Conservation (phyloP, 2,888 invertebrate genomes). For the Pediacus dermestoides region DNA sequence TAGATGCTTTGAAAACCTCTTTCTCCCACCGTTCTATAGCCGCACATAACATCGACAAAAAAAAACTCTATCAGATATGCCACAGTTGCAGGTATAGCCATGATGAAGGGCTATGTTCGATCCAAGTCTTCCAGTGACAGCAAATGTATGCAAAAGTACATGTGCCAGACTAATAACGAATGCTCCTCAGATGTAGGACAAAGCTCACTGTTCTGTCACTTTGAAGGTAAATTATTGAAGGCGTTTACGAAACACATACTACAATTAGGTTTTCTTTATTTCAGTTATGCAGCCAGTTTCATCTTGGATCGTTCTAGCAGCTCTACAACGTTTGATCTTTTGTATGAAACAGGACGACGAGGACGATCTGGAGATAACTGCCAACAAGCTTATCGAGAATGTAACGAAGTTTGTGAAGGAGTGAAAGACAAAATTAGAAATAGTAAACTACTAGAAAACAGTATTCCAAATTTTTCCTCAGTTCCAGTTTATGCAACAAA, state of each 20-base stretch:
- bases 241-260: not conserved
- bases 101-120: slow-evolving; percentile 85
- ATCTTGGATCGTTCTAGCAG: slow-evolving; percentile 71
- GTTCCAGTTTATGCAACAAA: not conserved
- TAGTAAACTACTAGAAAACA: not conserved
- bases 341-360: slow-evolving; percentile 81
- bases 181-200: slow-evolving; percentile 77
- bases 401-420: slow-evolving; percentile 72
- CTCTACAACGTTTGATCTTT: slow-evolving; percentile 69
- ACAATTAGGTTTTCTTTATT: slow-evolving; percentile 24
- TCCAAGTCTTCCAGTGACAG: slow-evolving; percentile 75
- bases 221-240: slow-evolving; percentile 50
- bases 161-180: slow-evolving; percentile 87
- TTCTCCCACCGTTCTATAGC: slow-evolving; percentile 86
- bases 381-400: slow-evolving; percentile 77
- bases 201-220: slow-evolving; percentile 82
- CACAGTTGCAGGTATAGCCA: slow-evolving; percentile 79
- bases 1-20: slow-evolving; percentile 88
- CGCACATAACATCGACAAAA: slow-evolving; percentile 79
- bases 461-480: not conserved
- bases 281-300: slow-evolving; percentile 83
- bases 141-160: slow-evolving; percentile 80
- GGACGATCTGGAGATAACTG: slow-evolving; percentile 86
- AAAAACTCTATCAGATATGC: slow-evolving; percentile 89
- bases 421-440: no score